A percentile compares a stretch with the other conserved stretches of the same genome.
Evolutionary conservation across 2,888 invertebrate genomes (phyloP).

Genomic region (Chydorus sphaericus): DNA sequence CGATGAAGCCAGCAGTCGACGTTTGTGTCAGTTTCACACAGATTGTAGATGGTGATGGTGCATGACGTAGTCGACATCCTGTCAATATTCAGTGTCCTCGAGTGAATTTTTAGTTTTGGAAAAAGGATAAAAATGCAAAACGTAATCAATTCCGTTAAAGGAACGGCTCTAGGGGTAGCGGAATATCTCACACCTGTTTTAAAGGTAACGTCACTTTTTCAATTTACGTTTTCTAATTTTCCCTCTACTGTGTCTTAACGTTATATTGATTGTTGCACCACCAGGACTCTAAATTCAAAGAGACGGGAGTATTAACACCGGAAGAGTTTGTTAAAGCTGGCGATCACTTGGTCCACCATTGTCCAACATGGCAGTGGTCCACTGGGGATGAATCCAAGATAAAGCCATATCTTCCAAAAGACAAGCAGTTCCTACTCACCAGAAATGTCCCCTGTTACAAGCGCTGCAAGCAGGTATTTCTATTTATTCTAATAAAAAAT

Average conservation of each 20-base stretch:
- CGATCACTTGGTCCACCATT: slow-evolving; percentile 95
- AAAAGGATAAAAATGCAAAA: slow-evolving; percentile 57
- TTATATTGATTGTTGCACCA: slow-evolving; percentile 14
- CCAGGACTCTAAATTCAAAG: slow-evolving; percentile 90
- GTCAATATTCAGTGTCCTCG: too few species aligned
- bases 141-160: slow-evolving; percentile 87
- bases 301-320: slow-evolving; percentile 95
- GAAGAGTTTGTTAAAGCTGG: slow-evolving; percentile 98
- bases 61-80: too few species aligned
- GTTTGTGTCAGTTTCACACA: too few species aligned
- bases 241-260: background rate
- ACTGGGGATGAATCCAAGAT: slow-evolving; percentile 77
- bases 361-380: slow-evolving; percentile 99
- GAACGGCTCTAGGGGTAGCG: slow-evolving; percentile 86
- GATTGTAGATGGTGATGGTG: too few species aligned
- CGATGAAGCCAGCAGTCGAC: too few species aligned
- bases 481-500: background rate
- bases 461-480: slow-evolving; percentile 68
- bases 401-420: slow-evolving; percentile 77
- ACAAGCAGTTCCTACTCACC: slow-evolving; percentile 94
- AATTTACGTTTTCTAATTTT: background rate
- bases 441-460: slow-evolving; percentile 93
- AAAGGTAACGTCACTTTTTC: slow-evolving; percentile 47
- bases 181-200: slow-evolving; percentile 91
- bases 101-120: background rate